Evolutionary conservation across 1,140 invertebrate species (phyloP), one percentile per base, ranked within the genome.

Genomic region (Plectrocnemia conspersa): DNA sequence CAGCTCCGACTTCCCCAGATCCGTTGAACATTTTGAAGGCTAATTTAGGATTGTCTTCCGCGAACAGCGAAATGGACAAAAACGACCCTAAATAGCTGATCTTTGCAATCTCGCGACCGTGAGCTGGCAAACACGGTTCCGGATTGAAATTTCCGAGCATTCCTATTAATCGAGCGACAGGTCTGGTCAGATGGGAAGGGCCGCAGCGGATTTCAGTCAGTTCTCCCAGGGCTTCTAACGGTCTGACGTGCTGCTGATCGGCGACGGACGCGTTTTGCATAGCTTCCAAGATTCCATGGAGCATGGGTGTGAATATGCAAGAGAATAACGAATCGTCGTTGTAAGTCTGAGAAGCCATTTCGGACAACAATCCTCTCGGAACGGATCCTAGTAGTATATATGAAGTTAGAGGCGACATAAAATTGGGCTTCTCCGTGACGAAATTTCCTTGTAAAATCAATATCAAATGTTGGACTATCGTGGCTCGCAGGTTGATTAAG

Each of bases 51-150:
- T 93, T 89, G 68, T 97, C 94, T 69, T 97, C 93, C 23, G 89
- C 91, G 68, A 97, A 96, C 0, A 95, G 79, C 0, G 93, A 95
- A 0, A 96, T 79, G 7, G 82, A 83, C 19, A 97, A 75, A 67
- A 98, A 97, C 0, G 93, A 90, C 18, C 92, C 93, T 0, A 98
- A 77, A 61, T 85, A 93, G 23, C 90, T 88, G 2, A 85, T 82
- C 47, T 82, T 81, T 1, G 88, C 82, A 19, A 96, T 75, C 68
- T 97, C 93, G n/a, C 88, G 74, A 0, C 91, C 91, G 0, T 76
- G 76, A 1, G 82, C 84, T 19, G 80, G 80, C 0, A 88, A 84
- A 58, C 82, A 77, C 6, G 80, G 67, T n/a, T 82, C 79, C 0
- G 88, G 87, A 35, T 86, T 74, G 70, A 93, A 93, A 63, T 91